Conservation (phyloP, 1,140 invertebrate species). For the Adoxophyes honmai region DNA sequence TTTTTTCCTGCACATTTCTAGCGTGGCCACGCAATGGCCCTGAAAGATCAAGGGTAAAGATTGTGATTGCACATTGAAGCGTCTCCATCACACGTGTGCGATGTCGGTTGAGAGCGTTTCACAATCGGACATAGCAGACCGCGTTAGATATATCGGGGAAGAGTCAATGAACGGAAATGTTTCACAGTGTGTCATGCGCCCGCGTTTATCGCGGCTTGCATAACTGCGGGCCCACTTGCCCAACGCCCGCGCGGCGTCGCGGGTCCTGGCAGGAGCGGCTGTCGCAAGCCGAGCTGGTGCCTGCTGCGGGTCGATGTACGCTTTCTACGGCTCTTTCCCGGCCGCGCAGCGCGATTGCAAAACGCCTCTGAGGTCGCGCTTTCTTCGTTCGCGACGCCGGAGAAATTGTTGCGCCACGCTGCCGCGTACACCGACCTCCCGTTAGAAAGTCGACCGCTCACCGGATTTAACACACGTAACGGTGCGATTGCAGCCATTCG, state of each 20-base stretch:
- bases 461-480: constrained; percentile 74
- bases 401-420: constrained; percentile 75
- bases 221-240: constrained; percentile 54
- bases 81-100: constrained; percentile 32
- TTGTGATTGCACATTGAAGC: constrained; percentile 10
- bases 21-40: constrained; percentile 40
- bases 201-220: constrained; percentile 66
- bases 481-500: constrained; percentile 70
- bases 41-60: constrained; percentile 41
- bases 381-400: constrained; percentile 74
- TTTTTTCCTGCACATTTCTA: constrained; percentile 18
- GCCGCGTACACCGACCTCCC: constrained; percentile 71
- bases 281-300: constrained; percentile 34
- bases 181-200: constrained; percentile 73
- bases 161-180: constrained; percentile 76
- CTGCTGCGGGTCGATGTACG: constrained; percentile 32
- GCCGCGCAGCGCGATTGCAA: constrained; percentile 60
- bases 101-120: constrained; percentile 54
- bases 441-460: constrained; percentile 75
- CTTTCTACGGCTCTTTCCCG: constrained; percentile 65
- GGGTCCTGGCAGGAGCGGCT: constrained; percentile 34
- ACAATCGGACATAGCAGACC: constrained; percentile 42
- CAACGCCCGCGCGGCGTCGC: constrained; percentile 41
- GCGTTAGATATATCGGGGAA: constrained; percentile 62
- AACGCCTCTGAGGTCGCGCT: constrained; percentile 69